Evolutionary conservation across 1,140 invertebrate genomes (phyloP).

Genomic region (Portunus trituberculatus): DNA sequence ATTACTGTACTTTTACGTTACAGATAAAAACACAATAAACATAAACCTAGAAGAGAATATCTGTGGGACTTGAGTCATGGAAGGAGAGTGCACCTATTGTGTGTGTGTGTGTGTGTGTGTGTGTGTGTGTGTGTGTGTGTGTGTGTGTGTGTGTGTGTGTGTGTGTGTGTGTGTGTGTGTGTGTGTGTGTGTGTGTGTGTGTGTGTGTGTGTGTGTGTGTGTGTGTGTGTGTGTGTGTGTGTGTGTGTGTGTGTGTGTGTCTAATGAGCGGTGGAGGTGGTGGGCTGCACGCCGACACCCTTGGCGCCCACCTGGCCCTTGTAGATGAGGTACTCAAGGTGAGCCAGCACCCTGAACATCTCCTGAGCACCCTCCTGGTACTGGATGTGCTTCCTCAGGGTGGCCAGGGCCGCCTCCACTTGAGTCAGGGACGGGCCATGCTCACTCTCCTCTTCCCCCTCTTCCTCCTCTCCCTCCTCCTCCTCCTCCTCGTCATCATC

Average conservation of each 20-base stretch:
- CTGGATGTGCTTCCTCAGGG: conserved; percentile 67
- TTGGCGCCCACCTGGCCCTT: conserved; percentile 70
- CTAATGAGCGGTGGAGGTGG: conserved; percentile 53
- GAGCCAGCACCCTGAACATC: conserved; percentile 71
- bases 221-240: conserved; percentile 32
- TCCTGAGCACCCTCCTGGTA: conserved; percentile 73
- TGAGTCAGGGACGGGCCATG: conserved; percentile 54
- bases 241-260: conserved; percentile 33
- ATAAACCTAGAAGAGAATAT: neutral
- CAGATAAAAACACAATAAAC: neutral
- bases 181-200: neutral
- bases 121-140: neutral
- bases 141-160: neutral
- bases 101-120: conserved; percentile 28
- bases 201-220: conserved; percentile 29
- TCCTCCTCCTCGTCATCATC: conserved; percentile 67
- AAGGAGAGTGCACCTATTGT: neutral
- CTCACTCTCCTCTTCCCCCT: conserved; percentile 36
- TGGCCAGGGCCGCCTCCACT: conserved; percentile 65
- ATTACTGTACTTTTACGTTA: neutral
- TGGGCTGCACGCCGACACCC: conserved; percentile 67
- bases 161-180: neutral
- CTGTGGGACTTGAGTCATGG: neutral
- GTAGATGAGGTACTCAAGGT: conserved; percentile 72
- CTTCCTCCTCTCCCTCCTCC: conserved; percentile 45